phyloP scores from a whole-genome alignment of 2,113 vertebrate species.

The Pogona vitticeps region DNA sequence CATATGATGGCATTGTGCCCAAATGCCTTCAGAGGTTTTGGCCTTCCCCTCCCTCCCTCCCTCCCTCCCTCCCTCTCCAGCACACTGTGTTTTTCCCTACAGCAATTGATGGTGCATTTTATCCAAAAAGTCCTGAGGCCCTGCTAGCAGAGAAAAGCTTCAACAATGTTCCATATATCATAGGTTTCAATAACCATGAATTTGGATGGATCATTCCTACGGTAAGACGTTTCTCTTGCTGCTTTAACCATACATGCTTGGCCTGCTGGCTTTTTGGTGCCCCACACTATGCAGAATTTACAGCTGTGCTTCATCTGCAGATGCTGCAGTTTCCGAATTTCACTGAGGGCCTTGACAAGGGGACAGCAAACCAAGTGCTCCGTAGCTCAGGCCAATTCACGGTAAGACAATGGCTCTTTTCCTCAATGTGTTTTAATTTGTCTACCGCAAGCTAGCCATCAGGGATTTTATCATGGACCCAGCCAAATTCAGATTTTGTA shows the following conservation, averaged over 20 bases:
- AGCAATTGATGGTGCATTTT: slow-evolving; percentile 31
- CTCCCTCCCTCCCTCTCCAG: slow-evolving; percentile 25
- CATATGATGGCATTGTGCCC: too few species aligned
- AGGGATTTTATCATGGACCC: background rate
- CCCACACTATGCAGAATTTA: background rate
- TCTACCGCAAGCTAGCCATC: background rate
- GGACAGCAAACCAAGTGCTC: slow-evolving; percentile 13
- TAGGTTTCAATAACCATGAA: slow-evolving; percentile 52
- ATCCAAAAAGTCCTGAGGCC: slow-evolving; percentile 38
- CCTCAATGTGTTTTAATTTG: background rate
- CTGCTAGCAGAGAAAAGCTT: slow-evolving; percentile 43
- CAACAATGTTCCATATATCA: slow-evolving; percentile 11
- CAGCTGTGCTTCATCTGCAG: slow-evolving; percentile 3
- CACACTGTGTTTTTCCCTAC: background rate
- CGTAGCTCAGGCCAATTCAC: background rate
- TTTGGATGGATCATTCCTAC: slow-evolving; percentile 48
- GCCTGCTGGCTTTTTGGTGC: background rate
- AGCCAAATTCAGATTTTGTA: background rate
- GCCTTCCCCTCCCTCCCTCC: background rate
- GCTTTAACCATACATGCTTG: background rate
- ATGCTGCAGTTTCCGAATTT: slow-evolving; percentile 22
- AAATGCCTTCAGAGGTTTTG: too few species aligned
- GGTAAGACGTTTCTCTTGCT: slow-evolving; percentile 38
- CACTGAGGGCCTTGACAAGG: slow-evolving; percentile 40
- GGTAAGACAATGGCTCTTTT: slow-evolving; percentile 31